Evolutionary conservation across 2,113 vertebrate genomes (phyloP), one percentile per base, ranked within the genome.

Genomic region (Antechinus flavipes): DNA sequence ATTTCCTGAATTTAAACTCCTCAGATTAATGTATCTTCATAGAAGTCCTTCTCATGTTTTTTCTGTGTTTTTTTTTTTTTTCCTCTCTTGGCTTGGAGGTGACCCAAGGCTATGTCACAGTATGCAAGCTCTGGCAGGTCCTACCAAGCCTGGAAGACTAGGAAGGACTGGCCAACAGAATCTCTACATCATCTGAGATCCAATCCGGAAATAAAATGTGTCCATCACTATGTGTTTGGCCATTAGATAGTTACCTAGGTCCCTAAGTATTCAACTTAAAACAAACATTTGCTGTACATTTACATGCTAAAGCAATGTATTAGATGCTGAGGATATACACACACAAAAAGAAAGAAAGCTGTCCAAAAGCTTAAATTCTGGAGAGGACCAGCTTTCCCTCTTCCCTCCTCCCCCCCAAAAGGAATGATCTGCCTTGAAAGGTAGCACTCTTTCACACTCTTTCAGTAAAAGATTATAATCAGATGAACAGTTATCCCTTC

Each of bases 1-100:
- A 84, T 84, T 84, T 84, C 68, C 68, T 84, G 68, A 84, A 84
- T 84, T 23, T 84, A 84, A 84, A 84, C 68, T 84, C 68, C n/a
- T 84, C n/a, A 84, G 68, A 84, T 84, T 84, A 84, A 84, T 84
- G 19, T 84, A 42, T 84, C n/a, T 42, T 42, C 68, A 84, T 42
- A n/a, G n/a, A 84, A 84, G 68, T 84, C 68, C 68, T 84, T 42
- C 35, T 76, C 35, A 42, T 42, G n/a, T 42, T 23, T n/a, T 76
- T 55, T 52, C 50, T 50, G 50, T 8, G 26, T 47, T 47, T 61
- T 27, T 30, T 27, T 27, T 27, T 58, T 27, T 56, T 19, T 56
- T 9, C 14, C 6, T 1, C 19, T 2, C 68, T 84, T 84, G 68
- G 19, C 68, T 84, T 84, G n/a, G 19, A 84, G 68, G 68, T 42